Base-by-base conservation (phyloP, 2,113 vertebrate genomes). In the Jacana jacana region DNA sequence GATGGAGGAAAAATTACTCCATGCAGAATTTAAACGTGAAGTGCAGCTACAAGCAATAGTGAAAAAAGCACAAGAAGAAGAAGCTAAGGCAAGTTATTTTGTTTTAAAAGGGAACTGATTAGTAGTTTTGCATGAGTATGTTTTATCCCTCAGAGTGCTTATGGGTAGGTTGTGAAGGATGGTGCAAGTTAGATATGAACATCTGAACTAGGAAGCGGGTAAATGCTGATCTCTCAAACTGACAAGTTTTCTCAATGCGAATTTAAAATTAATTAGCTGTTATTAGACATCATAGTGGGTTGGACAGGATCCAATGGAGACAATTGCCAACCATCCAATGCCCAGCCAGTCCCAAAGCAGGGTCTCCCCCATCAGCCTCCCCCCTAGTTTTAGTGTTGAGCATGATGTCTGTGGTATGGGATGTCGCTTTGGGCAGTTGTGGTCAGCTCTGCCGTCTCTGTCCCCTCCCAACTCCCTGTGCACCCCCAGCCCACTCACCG, bases 1-100 rank as follows among this genome's bases (percentile, higher is more conserved):
- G 99, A 99, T 99, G 99, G 99, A 99, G 86, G 99, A 99, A 97
- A 99, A 99, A 86, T 95, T 99, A 48, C 98, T 99, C 69, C 99
- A 99, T 83, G 99, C 99, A 0, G 99, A 99, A 95, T 99, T 99
- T 86, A 99, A 99, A 96, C 98, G 99, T 39, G 99, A 99, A 92
- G 98, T 99, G 42, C 99, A 99, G 68, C 98, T 99, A 44, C 99
- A 99, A 95, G 99, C 99, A 35, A 99, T 99, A 81, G 99, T 99
- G 92, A 99, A 99, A 95, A 99, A 99, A 97, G 99, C 99, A 13
- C 99, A 99, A 91, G 99, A 99, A 88, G 99, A 99, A 95, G 99
- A 99, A 93, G 99, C 99, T 33, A 99, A 99, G 98, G 99, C 99
- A 83, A 48, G 48, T 39, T 76, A 19, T 7, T 81, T 57, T 39